A percentile compares a stretch with the other conserved stretches of the same genome.
phyloP scores from a whole-genome alignment of 2,797 vertebrate genomes.

The Poecilia wingei region DNA sequence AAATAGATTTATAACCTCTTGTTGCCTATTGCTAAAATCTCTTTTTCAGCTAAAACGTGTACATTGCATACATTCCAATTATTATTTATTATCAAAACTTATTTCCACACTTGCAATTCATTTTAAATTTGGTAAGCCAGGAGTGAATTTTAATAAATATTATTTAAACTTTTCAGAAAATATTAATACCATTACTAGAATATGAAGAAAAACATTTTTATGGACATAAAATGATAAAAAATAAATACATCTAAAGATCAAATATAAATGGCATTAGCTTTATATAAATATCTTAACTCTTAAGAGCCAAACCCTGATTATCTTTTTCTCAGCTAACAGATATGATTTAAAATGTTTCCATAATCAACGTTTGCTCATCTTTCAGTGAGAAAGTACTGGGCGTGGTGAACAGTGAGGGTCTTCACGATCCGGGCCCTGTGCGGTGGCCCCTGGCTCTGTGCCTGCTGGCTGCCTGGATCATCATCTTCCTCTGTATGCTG shows the following conservation, averaged over 20 bases:
- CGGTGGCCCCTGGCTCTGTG: constrained; percentile 85
- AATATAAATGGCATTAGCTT: not conserved
- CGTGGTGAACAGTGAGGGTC: constrained; percentile 80
- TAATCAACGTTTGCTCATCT: constrained; percentile 18
- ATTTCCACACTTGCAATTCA: not conserved
- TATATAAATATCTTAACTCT: too few species aligned
- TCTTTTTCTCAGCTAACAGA: not conserved
- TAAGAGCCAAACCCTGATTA: not conserved
- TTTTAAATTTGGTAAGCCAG: not conserved
- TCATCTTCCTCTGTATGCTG: constrained; percentile 86
- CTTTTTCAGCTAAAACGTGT: constrained; percentile 4
- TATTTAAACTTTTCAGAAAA: not conserved
- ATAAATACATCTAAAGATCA: not conserved
- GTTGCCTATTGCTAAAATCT: not conserved
- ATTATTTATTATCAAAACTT: not conserved
- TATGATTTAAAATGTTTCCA: not conserved
- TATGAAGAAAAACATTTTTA: not conserved
- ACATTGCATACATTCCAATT: not conserved
- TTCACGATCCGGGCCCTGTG: constrained; percentile 84
- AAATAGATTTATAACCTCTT: too few species aligned
- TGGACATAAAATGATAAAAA: not conserved
- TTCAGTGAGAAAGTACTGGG: constrained; percentile 81
- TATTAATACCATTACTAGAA: not conserved
- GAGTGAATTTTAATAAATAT: not conserved
- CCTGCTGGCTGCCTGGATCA: constrained; percentile 84